Conservation (phyloP, 2,113 vertebrate species). For the Oryzias woworae region DNA sequence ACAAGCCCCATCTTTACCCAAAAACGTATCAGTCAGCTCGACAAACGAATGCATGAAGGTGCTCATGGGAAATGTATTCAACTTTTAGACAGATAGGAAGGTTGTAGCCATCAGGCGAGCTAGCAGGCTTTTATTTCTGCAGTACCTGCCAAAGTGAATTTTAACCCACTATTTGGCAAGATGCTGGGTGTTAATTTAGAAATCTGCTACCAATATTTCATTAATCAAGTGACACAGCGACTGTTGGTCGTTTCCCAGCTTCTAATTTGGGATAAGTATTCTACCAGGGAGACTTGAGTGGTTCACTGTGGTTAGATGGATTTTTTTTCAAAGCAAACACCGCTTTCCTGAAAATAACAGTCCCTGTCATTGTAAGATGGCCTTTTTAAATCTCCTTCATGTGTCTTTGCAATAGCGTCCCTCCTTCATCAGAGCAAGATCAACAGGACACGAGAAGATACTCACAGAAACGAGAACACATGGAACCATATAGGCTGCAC, state of each 20-base stretch:
- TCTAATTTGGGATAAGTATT: neutral
- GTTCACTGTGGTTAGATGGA: neutral
- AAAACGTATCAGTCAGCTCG: no score
- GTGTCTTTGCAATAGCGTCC: slow-evolving; percentile 7
- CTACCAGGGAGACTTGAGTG: neutral
- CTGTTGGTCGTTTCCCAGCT: neutral
- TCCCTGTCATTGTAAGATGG: neutral
- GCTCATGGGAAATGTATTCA: no score
- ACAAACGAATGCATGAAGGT: no score
- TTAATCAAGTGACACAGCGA: neutral
- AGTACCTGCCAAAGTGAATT: no score
- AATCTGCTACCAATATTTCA: neutral
- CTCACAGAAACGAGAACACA: neutral
- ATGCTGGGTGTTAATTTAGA: neutral
- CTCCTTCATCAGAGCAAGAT: slow-evolving; percentile 32
- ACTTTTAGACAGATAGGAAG: no score
- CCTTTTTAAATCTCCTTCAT: slow-evolving; percentile 14
- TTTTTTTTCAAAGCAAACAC: slow-evolving; percentile 1
- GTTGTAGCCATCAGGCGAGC: no score
- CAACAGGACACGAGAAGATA: neutral
- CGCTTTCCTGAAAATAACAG: no score
- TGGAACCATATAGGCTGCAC: neutral
- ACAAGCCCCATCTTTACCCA: no score
- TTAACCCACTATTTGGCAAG: no score
- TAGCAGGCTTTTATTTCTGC: no score